Base-by-base conservation (phyloP, 1,140 invertebrate species). In the Micrasema longulum region DNA sequence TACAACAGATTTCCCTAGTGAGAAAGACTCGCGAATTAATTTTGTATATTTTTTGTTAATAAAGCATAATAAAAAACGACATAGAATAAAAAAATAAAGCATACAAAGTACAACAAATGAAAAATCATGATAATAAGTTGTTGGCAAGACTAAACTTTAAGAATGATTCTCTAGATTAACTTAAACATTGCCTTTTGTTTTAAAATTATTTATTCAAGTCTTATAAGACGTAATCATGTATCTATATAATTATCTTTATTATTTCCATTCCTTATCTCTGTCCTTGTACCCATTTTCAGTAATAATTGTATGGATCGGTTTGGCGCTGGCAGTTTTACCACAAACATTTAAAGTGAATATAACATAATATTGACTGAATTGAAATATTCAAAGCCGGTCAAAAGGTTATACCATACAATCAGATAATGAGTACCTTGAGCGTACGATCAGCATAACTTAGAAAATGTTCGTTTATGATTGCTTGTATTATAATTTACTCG, bases 401-500 rank as follows among this genome's bases (percentile, higher is more conserved):
- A 63, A 63, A 63, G 57, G 57, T 63, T 22, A 43, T 22, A 23
- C 22, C 57, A 9, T 45, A 63, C 57, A 63, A 63, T 41, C 36
- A 16, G 38, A 20, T 41, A 43, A 63, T 63, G 26, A 22, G 18
- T 18, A 36, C 14, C 26, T 36, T 14, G 26, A n/a, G n/a, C n/a
- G n/a, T n/a, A n/a, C n/a, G n/a, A n/a, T n/a, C n/a, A n/a, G n/a
- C n/a, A n/a, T n/a, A n/a, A n/a, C n/a, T n/a, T n/a, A 4, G 7
- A 60, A 60, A 60, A 36, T 60, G 55, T n/a, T 14, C 38, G 35
- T 11, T 60, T 60, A 38, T 60, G 26, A 60, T 60, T 53, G 50
- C 22, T 53, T 60, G 55, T 60, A 38, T 60, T 60, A 60, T 60
- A n/a, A 60, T 73, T 76, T 36, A 55, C 72, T 43, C 50, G 26